Percentiles rank a stretch among this genome's conserved stretches.
Evolutionary conservation across 1,140 invertebrate genomes (phyloP).

Genomic region (Leptopilina boulardi): DNA sequence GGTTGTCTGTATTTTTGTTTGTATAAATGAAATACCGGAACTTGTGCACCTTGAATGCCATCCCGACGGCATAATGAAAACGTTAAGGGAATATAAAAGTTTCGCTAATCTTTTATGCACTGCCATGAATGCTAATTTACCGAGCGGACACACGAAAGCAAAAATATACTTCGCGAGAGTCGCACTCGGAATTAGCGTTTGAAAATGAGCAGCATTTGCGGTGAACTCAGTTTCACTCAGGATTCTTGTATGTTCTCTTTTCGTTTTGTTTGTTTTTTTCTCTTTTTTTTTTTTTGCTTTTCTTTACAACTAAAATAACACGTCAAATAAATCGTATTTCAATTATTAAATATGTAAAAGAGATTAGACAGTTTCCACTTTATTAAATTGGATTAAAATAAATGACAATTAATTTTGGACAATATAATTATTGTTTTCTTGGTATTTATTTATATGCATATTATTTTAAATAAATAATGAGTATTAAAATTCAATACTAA

Average conservation of each 20-base stretch:
- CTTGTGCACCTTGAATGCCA: not conserved
- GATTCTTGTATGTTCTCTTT: not conserved
- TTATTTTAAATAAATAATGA: no score
- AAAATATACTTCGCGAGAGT: constrained; percentile 1
- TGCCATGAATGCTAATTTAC: constrained; percentile 28
- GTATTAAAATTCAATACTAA: no score
- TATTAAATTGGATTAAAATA: no score
- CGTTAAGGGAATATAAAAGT: constrained; percentile 28
- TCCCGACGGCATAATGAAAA: not conserved
- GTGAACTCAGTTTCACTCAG: not conserved
- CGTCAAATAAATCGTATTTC: no score
- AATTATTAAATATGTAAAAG: no score
- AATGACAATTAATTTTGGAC: no score
- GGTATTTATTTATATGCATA: no score
- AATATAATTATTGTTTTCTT: no score
- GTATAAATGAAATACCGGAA: not conserved
- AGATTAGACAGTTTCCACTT: no score
- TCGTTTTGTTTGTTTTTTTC: not conserved
- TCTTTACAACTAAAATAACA: no score
- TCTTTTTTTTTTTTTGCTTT: no score
- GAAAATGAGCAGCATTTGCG: constrained; percentile 12
- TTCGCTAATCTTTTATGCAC: constrained; percentile 27
- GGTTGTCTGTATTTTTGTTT: not conserved
- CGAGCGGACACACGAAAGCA: constrained; percentile 10
- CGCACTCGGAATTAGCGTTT: constrained; percentile 9